These are phyloP conservation scores for Lasioglossum albipes DNA, from an alignment of 1,140 invertebrate genomes.

Conservation along the genomic window DNA sequence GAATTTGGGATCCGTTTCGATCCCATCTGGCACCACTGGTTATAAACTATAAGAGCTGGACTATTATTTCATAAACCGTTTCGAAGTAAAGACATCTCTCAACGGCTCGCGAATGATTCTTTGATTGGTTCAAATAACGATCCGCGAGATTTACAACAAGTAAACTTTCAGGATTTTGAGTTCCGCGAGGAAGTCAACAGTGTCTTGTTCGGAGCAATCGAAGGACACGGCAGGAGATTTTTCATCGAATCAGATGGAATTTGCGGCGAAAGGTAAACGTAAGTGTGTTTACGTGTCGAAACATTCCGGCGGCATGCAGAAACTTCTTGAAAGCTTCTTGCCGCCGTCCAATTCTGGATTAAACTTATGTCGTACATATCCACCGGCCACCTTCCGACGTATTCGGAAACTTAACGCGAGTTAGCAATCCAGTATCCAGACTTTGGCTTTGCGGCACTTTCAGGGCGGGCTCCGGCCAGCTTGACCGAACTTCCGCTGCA, in stretches of 20 bases:
- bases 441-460: slow-evolving; percentile 37
- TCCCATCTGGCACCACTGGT: no score
- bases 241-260: slow-evolving; percentile 25
- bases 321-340: slow-evolving; percentile 52
- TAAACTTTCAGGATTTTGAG: background rate
- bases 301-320: slow-evolving; percentile 38
- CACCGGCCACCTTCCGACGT: slow-evolving; percentile 24
- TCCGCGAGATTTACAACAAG: no score
- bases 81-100: no score
- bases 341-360: slow-evolving; percentile 44
- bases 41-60: no score
- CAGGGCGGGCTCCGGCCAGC: background rate
- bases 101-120: no score
- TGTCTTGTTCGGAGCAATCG: slow-evolving; percentile 14
- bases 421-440: slow-evolving; percentile 17
- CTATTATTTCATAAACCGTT: no score
- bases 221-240: slow-evolving; percentile 8
- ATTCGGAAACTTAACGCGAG: slow-evolving; percentile 33
- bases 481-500: slow-evolving; percentile 12
- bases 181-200: background rate
- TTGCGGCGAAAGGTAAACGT: slow-evolving; percentile 9
- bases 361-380: slow-evolving; percentile 48
- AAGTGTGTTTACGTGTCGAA: slow-evolving; percentile 47
- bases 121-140: no score
- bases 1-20: no score